phyloP scores from a whole-genome alignment of 2,888 invertebrate genomes.

The Brachycybe producta region DNA sequence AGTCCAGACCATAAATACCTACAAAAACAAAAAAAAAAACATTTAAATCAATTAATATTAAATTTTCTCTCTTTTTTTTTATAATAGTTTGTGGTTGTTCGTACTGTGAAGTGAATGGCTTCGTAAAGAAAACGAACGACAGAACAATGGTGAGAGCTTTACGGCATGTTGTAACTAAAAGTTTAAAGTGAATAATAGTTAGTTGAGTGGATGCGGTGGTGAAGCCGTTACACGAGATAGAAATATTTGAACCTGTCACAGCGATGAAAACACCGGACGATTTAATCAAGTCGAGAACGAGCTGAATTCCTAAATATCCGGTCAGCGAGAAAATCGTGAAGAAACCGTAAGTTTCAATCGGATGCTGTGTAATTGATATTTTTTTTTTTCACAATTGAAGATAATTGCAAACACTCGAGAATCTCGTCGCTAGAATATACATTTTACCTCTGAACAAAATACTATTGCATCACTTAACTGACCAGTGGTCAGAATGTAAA shows the following conservation, averaged over 20 bases:
- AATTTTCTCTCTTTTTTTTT: too few species aligned
- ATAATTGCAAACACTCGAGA: too few species aligned
- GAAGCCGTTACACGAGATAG: neutral
- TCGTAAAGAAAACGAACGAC: constrained; percentile 85
- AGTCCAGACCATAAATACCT: constrained; percentile 84
- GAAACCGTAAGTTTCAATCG: constrained; percentile 65
- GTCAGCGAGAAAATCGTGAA: constrained; percentile 71
- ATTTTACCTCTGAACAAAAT: constrained; percentile 60
- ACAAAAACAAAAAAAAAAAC: constrained; percentile 33
- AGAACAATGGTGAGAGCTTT: constrained; percentile 85
- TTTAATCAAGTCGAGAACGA: constrained; percentile 77
- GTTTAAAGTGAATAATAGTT: too few species aligned
- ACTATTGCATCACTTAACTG: constrained; percentile 57
- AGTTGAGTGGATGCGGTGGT: too few species aligned
- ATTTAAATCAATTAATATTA: too few species aligned
- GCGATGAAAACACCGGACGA: constrained; percentile 83
- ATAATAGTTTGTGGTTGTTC: too few species aligned
- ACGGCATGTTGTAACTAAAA: constrained; percentile 63
- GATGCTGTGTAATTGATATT: too few species aligned
- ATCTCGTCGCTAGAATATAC: constrained; percentile 8
- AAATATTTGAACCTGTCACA: constrained; percentile 49
- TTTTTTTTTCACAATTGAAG: too few species aligned
- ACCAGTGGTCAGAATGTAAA: constrained; percentile 57
- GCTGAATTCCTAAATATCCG: constrained; percentile 85
- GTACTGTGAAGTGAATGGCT: constrained; percentile 86